Percentiles rank a stretch among this genome's conserved stretches.
Evolutionary conservation across 35 echinoderm and acorn worm species (phyloP).

Genomic region (Lytechinus variegatus): DNA sequence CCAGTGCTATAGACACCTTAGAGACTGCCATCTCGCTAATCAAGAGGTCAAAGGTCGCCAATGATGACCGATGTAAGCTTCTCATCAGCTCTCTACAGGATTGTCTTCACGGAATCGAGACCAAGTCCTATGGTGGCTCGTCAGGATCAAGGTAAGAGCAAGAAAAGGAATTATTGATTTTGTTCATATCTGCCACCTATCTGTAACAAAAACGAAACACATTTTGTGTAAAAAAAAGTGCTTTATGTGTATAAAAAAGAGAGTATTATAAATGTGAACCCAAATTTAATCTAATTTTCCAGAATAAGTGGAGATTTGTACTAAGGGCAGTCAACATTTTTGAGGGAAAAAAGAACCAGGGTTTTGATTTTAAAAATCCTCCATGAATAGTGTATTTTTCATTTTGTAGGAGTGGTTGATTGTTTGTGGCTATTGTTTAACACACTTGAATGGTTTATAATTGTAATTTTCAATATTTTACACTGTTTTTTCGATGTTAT

Average conservation of each 20-base stretch:
- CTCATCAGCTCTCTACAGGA: slow-evolving; percentile 93
- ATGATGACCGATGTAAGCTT: slow-evolving; percentile 93
- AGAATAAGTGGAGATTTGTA: no score
- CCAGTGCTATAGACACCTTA: slow-evolving; percentile 94
- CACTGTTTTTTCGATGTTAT: not conserved
- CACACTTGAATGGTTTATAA: not conserved
- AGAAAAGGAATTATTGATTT: not conserved
- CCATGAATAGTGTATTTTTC: no score
- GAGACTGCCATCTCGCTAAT: slow-evolving; percentile 96
- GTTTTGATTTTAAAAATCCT: no score
- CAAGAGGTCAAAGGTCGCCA: slow-evolving; percentile 94
- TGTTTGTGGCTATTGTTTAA: not conserved
- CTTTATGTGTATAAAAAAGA: no score
- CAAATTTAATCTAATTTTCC: not conserved
- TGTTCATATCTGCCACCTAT: no score
- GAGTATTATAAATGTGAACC: no score
- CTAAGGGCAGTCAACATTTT: no score
- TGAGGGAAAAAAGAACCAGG: no score
- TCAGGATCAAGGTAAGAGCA: slow-evolving; percentile 71
- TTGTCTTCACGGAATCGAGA: slow-evolving; percentile 94
- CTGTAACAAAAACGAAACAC: no score
- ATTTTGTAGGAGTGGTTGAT: no score
- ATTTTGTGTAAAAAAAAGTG: no score
- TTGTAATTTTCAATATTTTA: not conserved
- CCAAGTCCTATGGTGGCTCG: slow-evolving; percentile 84